A percentile compares a stretch with the other conserved stretches of the same genome.
These are phyloP conservation scores for Alviniconcha marisindica DNA, from an alignment of 1,140 invertebrate genomes.

Conservation along the genomic window DNA sequence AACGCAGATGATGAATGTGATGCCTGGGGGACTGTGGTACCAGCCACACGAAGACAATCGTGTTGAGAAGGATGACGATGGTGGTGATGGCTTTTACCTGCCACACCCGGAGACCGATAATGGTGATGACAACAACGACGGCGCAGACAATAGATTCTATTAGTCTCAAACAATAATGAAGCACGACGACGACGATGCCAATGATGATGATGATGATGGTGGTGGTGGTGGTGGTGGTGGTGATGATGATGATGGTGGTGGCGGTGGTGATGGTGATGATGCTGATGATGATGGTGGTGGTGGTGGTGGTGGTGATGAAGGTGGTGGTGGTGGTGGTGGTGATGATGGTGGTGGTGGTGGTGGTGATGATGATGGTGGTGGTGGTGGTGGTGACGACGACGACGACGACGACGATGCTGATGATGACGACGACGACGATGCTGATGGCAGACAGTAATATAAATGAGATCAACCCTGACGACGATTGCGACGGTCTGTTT, in stretches of 20 bases:
- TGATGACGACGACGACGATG: background rate
- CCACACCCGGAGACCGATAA: slow-evolving; percentile 47
- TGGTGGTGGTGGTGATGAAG: slow-evolving; percentile 22
- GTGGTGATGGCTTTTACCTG: too few relatives aligned
- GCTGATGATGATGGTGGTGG: slow-evolving; percentile 16
- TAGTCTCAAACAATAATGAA: too few relatives aligned
- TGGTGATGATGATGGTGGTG: slow-evolving; percentile 26
- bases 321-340: slow-evolving; percentile 18
- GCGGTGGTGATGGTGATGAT: slow-evolving; percentile 25
- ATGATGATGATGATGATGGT: background rate
- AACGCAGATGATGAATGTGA: too few relatives aligned
- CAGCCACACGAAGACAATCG: too few relatives aligned
- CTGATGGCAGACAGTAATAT: too few relatives aligned
- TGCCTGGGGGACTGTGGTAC: too few relatives aligned
- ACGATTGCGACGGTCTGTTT: background rate
- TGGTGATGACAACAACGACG: slow-evolving; percentile 9
- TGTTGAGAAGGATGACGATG: too few relatives aligned
- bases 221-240: background rate
- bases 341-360: slow-evolving; percentile 23
- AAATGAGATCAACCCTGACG: background rate
- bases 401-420: background rate
- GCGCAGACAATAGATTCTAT: too few relatives aligned
- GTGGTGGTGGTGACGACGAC: slow-evolving; percentile 26
- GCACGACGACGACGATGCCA: slow-evolving; percentile 4
- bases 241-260: slow-evolving; percentile 12